These are phyloP conservation scores for Esox lucius DNA, from an alignment of 2,797 vertebrate species.

Conservation along the genomic window DNA sequence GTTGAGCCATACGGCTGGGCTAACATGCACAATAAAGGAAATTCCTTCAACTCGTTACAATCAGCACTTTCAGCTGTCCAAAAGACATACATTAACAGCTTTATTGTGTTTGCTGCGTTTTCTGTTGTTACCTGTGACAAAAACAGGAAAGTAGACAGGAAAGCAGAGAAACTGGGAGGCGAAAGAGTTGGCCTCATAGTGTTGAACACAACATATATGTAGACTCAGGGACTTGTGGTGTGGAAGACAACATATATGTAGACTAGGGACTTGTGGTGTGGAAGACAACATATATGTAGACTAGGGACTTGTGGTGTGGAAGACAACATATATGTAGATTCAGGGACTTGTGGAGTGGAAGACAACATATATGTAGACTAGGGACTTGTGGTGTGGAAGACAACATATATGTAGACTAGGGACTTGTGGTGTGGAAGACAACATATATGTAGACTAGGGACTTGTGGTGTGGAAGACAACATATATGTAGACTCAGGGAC, in stretches of 20 bases:
- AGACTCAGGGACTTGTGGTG: neutral
- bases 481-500: slow-evolving; percentile 6
- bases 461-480: neutral
- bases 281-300: too few relatives aligned
- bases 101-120: slow-evolving; percentile 83
- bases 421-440: too few relatives aligned
- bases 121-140: slow-evolving; percentile 81
- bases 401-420: too few relatives aligned
- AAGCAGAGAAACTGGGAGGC: slow-evolving; percentile 47
- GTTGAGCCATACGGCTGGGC: slow-evolving; percentile 84
- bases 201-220: slow-evolving; percentile 16
- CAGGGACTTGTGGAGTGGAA: too few relatives aligned
- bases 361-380: neutral
- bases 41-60: slow-evolving; percentile 86
- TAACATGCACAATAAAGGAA: slow-evolving; percentile 84
- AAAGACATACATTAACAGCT: slow-evolving; percentile 84
- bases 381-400: too few relatives aligned
- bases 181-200: slow-evolving; percentile 5
- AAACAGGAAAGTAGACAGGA: slow-evolving; percentile 78
- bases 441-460: neutral
- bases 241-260: neutral
- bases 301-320: too few relatives aligned
- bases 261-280: too few relatives aligned
- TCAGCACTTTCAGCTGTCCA: slow-evolving; percentile 82
- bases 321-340: too few relatives aligned